phyloP scores from a whole-genome alignment of 2,113 vertebrate species.

The Axis porcinus region DNA sequence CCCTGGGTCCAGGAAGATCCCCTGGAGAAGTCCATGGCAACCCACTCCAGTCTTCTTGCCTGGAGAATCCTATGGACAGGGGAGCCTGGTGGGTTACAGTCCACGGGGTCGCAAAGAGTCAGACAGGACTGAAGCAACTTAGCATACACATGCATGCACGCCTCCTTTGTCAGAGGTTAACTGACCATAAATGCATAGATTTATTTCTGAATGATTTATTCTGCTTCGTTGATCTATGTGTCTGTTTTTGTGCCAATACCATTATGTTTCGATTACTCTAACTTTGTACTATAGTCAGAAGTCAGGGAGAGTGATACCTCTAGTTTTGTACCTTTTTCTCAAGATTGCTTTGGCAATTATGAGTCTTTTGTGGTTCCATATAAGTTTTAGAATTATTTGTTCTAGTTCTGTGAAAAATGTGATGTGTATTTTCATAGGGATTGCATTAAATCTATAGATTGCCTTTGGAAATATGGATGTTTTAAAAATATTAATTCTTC shows the following conservation, averaged over 20 bases:
- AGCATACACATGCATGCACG: accelerated
- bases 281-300: neutral
- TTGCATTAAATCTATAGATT: neutral
- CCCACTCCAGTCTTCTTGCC: neutral
- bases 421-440: neutral
- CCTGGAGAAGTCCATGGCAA: neutral
- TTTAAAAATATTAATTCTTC: neutral
- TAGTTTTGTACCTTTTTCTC: neutral
- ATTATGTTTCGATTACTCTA: neutral
- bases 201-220: neutral
- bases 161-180: neutral
- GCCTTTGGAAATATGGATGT: neutral
- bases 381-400: neutral
- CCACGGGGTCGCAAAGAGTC: accelerated
- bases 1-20: neutral
- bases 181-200: neutral
- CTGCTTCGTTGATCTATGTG: neutral
- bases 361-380: neutral
- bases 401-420: neutral
- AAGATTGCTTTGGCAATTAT: neutral
- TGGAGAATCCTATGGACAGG: neutral
- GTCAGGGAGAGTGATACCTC: neutral
- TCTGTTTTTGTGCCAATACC: neutral
- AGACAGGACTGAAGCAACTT: neutral
- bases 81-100: neutral